phyloP scores from a whole-genome alignment of 2,797 vertebrate genomes.

The Notolabrus celidotus region DNA sequence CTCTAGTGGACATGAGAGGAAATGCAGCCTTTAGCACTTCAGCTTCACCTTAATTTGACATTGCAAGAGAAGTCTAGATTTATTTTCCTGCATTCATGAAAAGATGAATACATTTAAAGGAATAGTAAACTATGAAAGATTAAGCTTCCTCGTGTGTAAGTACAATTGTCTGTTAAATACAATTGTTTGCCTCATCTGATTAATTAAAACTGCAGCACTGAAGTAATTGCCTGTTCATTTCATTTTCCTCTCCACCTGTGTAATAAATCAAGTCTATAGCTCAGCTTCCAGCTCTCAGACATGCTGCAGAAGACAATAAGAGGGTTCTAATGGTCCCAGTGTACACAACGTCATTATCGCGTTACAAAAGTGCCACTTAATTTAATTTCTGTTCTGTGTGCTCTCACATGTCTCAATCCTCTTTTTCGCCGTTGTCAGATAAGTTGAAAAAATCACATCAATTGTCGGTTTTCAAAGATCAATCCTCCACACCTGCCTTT shows the following conservation, averaged over 20 bases:
- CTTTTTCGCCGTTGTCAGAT: neutral
- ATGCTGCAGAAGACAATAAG: conserved; percentile 7
- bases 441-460: conserved; percentile 16
- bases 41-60: no score
- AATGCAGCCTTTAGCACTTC: no score
- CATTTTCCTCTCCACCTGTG: neutral
- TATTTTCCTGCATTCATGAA: neutral
- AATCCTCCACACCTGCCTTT: conserved; percentile 15
- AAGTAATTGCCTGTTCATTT: neutral
- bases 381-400: conserved; percentile 27
- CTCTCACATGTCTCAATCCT: neutral
- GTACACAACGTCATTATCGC: conserved; percentile 43
- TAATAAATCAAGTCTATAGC: conserved; percentile 4
- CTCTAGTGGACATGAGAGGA: no score
- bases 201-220: neutral
- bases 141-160: no score
- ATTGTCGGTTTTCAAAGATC: neutral
- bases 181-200: neutral
- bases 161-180: neutral
- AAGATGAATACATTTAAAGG: no score
- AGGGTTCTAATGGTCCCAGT: conserved; percentile 33
- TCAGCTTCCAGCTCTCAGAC: neutral
- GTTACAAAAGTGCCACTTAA: conserved; percentile 18
- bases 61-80: no score
- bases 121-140: no score